Conservation (phyloP, 2,888 invertebrate genomes). For the Diaphora mendica region DNA sequence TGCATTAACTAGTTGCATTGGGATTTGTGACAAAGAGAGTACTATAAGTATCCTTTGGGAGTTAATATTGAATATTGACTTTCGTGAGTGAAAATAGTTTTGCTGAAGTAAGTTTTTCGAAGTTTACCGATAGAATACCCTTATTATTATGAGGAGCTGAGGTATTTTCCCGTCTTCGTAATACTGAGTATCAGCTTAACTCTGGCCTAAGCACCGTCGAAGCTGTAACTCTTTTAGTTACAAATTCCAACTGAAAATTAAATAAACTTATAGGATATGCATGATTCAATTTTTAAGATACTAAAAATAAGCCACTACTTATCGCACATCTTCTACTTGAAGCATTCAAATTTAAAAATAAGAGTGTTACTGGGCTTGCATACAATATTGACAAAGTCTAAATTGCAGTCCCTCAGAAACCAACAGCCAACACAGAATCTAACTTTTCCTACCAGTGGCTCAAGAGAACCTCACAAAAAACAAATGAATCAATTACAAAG, state of each 20-base stretch:
- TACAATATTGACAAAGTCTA: background rate
- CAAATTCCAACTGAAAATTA: background rate
- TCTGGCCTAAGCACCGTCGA: background rate
- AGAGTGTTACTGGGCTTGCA: background rate
- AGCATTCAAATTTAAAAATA: background rate
- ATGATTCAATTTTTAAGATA: no score
- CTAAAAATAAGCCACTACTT: background rate
- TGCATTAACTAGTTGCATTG: background rate
- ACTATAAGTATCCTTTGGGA: no score
- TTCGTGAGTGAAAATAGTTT: background rate
- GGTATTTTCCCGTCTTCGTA: background rate
- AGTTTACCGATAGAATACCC: no score
- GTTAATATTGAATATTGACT: background rate
- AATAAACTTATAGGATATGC: background rate
- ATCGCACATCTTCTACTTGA: background rate
- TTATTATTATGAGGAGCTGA: background rate
- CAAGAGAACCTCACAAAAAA: constrained; percentile 42
- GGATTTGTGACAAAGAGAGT: no score
- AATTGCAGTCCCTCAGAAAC: background rate
- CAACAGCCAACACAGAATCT: constrained; percentile 4
- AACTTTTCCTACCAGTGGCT: constrained; percentile 16
- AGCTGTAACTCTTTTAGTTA: background rate
- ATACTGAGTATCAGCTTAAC: background rate
- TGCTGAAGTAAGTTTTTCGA: background rate
- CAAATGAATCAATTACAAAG: constrained; percentile 54